phyloP scores from a whole-genome alignment of 2,797 vertebrate species.

The Sebastes diploproa region DNA sequence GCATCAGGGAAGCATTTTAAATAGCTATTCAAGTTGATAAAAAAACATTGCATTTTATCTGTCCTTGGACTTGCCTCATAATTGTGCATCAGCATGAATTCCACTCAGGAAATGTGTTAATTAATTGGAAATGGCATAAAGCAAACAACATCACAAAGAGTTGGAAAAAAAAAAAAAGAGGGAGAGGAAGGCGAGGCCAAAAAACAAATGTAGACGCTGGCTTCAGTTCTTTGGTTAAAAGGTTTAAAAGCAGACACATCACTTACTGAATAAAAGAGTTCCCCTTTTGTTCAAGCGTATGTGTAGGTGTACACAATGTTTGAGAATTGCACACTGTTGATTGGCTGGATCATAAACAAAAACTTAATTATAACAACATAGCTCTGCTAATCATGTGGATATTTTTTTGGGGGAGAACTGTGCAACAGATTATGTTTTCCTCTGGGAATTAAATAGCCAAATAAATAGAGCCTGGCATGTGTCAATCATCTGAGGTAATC shows the following conservation, averaged over 20 bases:
- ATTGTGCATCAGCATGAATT: constrained; percentile 7
- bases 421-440: constrained; percentile 11
- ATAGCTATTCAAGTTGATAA: not conserved
- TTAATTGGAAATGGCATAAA: constrained; percentile 28
- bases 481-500: constrained; percentile 41
- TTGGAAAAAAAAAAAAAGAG: not conserved
- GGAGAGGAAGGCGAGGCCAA: not conserved
- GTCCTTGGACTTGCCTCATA: not conserved
- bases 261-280: not conserved
- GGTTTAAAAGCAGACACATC: constrained; percentile 33
- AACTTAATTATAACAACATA: not conserved
- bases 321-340: not conserved
- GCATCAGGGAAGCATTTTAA: not conserved
- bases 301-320: not conserved
- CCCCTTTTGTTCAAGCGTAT: not conserved
- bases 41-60: not conserved
- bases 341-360: not conserved
- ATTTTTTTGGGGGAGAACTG: not conserved
- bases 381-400: not conserved
- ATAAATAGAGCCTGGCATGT: constrained; percentile 28
- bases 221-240: constrained; percentile 16
- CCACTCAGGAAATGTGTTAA: constrained; percentile 5
- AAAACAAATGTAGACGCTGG: not conserved
- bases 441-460: constrained; percentile 6
- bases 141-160: constrained; percentile 33